Evolutionary conservation across 1,140 invertebrate species (phyloP).

Genomic region (Aethina tumida): DNA sequence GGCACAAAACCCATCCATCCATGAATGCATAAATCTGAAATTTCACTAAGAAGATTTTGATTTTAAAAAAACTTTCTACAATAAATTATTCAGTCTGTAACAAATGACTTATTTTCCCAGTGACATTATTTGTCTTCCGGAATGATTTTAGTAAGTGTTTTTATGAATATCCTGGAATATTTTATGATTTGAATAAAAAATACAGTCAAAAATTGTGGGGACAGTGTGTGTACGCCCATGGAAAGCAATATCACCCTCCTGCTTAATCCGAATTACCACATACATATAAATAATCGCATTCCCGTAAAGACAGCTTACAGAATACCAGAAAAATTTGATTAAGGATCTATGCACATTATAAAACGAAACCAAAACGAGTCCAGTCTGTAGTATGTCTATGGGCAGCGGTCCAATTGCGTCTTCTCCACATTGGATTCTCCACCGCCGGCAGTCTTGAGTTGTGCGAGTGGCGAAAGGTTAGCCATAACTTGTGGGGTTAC

Average conservation of each 20-base stretch:
- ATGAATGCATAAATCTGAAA: too few species aligned
- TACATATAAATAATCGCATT: slow-evolving; percentile 27
- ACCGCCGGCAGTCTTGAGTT: slow-evolving; percentile 5
- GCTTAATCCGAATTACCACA: slow-evolving; percentile 20
- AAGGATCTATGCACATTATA: slow-evolving; percentile 29
- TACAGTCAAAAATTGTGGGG: too few species aligned
- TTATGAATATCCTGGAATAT: too few species aligned
- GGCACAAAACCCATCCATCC: too few species aligned
- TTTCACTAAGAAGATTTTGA: too few species aligned
- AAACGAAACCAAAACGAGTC: slow-evolving; percentile 27
- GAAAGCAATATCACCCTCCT: background rate
- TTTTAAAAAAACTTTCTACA: too few species aligned
- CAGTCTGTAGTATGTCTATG: slow-evolving; percentile 34
- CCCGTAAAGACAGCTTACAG: slow-evolving; percentile 28
- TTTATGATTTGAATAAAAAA: too few species aligned
- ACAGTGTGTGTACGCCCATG: too few species aligned
- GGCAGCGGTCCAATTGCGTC: slow-evolving; percentile 20
- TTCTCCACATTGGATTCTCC: slow-evolving; percentile 6
- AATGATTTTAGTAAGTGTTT: too few species aligned
- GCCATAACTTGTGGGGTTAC: slow-evolving; percentile 35
- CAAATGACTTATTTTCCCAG: too few species aligned
- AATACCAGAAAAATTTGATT: slow-evolving; percentile 33
- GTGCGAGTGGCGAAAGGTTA: slow-evolving; percentile 25
- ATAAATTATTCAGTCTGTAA: too few species aligned
- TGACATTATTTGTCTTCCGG: too few species aligned